Evolutionary conservation across 2,113 vertebrate genomes (phyloP).

Genomic region (Rhea pennata): DNA sequence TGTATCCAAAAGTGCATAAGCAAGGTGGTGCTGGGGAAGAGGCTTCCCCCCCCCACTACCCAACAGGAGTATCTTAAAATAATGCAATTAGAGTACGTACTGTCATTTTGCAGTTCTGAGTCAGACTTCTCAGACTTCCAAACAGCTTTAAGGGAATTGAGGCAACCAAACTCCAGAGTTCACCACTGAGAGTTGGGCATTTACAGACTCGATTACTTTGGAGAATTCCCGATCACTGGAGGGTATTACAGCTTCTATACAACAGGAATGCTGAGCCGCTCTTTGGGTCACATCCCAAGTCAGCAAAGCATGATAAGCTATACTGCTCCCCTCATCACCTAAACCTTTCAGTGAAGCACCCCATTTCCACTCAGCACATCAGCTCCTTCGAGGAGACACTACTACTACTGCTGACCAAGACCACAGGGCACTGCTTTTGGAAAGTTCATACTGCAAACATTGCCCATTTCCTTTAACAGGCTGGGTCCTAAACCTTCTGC

Average conservation of each 20-base stretch:
- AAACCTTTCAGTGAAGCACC: too few relatives aligned
- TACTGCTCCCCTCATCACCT: too few relatives aligned
- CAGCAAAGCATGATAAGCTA: fast-evolving
- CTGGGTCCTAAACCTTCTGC: not conserved
- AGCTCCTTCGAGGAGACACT: too few relatives aligned
- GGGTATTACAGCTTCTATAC: too few relatives aligned
- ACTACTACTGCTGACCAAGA: not conserved
- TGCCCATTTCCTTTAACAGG: too few relatives aligned
- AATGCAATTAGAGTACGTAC: fast-evolving
- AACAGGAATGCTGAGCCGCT: not conserved
- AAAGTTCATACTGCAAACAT: not conserved
- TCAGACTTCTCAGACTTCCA: not conserved
- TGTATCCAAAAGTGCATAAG: fast-evolving
- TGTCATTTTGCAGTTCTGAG: not conserved
- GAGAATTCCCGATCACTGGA: too few relatives aligned
- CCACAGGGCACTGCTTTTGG: not conserved
- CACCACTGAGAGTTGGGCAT: not conserved
- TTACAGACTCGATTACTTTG: fast-evolving
- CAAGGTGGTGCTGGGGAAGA: not conserved
- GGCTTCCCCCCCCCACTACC: too few relatives aligned
- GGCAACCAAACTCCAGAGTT: not conserved
- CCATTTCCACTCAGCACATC: not conserved
- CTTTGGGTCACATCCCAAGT: not conserved
- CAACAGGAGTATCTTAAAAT: not conserved
- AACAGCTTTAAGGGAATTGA: not conserved